A percentile compares a stretch with the other conserved stretches of the same genome.
These are phyloP conservation scores for Platyscapa corneri DNA, from an alignment of 1,140 invertebrate genomes.

Conservation along the genomic window DNA sequence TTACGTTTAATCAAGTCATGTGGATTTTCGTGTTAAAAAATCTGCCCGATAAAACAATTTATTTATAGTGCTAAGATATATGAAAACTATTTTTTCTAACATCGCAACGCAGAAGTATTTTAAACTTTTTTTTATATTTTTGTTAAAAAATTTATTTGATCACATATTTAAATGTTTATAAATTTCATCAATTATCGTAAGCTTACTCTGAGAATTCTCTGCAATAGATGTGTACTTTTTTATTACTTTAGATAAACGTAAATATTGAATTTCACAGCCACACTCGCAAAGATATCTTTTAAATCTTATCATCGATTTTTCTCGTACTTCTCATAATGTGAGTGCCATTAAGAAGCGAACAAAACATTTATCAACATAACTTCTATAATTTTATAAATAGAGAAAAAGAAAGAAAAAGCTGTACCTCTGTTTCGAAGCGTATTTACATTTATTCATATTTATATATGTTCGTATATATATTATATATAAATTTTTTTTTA, in stretches of 20 bases:
- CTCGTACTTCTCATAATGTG: conserved; percentile 40
- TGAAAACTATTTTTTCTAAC: neutral
- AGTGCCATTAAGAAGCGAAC: conserved; percentile 52
- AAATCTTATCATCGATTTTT: conserved; percentile 33
- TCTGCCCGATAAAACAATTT: conserved; percentile 7
- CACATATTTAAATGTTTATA: conserved; percentile 26
- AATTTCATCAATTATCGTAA: conserved; percentile 23
- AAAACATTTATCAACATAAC: conserved; percentile 39
- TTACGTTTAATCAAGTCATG: conserved; percentile 18
- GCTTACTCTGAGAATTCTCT: conserved; percentile 20
- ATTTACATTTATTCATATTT: conserved; percentile 5
- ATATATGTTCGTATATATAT: conserved; percentile 8
- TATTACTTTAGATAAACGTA: conserved; percentile 23
- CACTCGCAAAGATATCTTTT: conserved; percentile 25
- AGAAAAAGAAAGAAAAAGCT: conserved; percentile 54
- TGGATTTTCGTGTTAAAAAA: conserved; percentile 31
- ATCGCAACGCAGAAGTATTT: conserved; percentile 31
- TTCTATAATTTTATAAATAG: conserved; percentile 40
- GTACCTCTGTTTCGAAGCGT: conserved; percentile 48
- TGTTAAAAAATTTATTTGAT: conserved; percentile 18
- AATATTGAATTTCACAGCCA: conserved; percentile 20
- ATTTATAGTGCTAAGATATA: conserved; percentile 14
- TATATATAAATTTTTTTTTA: neutral
- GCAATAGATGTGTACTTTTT: conserved; percentile 31
- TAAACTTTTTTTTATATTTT: conserved; percentile 46